Percentiles rank a stretch among this genome's conserved stretches.
These are phyloP conservation scores for Perca fluviatilis DNA, from an alignment of 2,113 vertebrate species.

Conservation along the genomic window DNA sequence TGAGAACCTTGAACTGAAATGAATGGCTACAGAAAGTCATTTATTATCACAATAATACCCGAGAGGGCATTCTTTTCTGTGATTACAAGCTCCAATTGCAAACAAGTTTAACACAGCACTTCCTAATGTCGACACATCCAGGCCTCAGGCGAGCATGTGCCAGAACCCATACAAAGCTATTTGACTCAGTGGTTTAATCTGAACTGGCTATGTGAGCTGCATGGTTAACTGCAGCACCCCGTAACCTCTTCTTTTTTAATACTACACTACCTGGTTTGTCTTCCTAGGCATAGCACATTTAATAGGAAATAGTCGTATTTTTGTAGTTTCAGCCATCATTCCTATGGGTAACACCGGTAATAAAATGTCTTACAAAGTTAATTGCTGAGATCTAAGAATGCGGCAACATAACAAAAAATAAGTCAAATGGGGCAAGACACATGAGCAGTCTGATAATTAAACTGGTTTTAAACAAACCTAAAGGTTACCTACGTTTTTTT, in stretches of 20 bases:
- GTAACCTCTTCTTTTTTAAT: neutral
- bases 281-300: neutral
- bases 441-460: neutral
- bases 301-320: neutral
- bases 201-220: constrained; percentile 8
- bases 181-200: constrained; percentile 17
- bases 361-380: neutral
- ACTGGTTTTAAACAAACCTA: neutral
- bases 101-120: constrained; percentile 17
- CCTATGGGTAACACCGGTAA: neutral
- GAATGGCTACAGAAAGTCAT: constrained; percentile 30
- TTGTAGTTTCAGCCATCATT: neutral
- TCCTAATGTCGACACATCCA: constrained; percentile 20
- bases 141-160: neutral
- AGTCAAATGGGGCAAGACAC: neutral
- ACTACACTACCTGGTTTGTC: neutral
- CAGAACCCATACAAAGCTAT: constrained; percentile 12
- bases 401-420: neutral
- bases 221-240: neutral
- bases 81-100: constrained; percentile 23
- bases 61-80: constrained; percentile 14
- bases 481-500: neutral
- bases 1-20: constrained; percentile 27
- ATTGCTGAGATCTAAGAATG: neutral
- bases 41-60: constrained; percentile 21